These are phyloP conservation scores for Lineus longissimus DNA, from an alignment of 1,140 invertebrate genomes.

Conservation along the genomic window DNA sequence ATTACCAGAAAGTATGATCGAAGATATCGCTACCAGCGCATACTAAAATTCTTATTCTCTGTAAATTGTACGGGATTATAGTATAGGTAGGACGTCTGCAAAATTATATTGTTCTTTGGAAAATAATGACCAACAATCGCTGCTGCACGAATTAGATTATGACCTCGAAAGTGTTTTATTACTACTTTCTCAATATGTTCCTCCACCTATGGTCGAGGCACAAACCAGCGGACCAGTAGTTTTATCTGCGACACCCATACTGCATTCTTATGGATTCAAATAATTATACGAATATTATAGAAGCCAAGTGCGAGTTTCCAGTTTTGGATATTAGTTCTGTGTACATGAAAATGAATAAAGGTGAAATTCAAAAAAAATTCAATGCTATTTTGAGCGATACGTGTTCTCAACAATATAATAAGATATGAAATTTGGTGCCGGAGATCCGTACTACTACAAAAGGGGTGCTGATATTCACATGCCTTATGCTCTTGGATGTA, in stretches of 20 bases:
- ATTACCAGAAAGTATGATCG: background rate
- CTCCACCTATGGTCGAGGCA: background rate
- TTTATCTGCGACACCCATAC: background rate
- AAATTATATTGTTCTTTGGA: background rate
- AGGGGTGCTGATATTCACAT: background rate
- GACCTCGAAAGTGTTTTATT: background rate
- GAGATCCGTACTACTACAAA: background rate
- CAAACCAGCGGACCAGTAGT: background rate
- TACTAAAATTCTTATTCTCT: background rate
- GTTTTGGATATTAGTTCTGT: background rate
- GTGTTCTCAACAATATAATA: background rate
- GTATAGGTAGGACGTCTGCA: background rate
- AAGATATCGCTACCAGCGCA: background rate
- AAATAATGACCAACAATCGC: background rate
- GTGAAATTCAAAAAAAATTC: background rate
- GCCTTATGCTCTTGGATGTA: background rate
- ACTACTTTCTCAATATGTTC: background rate
- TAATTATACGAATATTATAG: background rate
- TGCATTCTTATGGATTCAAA: background rate
- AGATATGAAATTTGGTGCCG: background rate
- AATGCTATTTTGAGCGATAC: background rate
- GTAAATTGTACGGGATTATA: background rate
- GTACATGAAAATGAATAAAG: background rate
- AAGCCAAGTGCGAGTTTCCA: background rate
- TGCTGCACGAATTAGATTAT: background rate